Percentiles rank a stretch among this genome's conserved stretches.
These are phyloP conservation scores for Ochlodes sylvanus DNA, from an alignment of 2,888 invertebrate species.

Conservation along the genomic window DNA sequence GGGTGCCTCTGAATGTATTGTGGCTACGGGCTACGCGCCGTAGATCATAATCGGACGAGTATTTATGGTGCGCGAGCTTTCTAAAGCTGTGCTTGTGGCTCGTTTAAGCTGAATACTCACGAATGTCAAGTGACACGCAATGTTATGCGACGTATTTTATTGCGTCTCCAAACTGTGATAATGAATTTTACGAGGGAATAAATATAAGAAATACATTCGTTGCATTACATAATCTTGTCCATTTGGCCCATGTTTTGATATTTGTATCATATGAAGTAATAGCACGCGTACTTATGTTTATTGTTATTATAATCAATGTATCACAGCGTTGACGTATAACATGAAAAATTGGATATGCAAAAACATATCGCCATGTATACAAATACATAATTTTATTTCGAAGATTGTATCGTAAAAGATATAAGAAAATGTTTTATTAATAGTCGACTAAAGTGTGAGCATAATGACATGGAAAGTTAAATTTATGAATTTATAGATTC, in stretches of 20 bases:
- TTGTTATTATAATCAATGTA: too few relatives aligned
- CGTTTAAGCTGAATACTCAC: conserved; percentile 62
- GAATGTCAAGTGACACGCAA: conserved; percentile 71
- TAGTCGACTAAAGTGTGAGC: conserved; percentile 58
- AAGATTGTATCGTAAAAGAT: conserved; percentile 52
- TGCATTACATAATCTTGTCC: conserved; percentile 2
- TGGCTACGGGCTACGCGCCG: conserved; percentile 82
- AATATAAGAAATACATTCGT: not conserved
- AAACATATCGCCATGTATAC: too few relatives aligned
- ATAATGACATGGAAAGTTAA: conserved; percentile 69
- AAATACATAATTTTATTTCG: too few relatives aligned
- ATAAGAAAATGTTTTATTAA: conserved; percentile 41
- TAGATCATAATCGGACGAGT: conserved; percentile 83
- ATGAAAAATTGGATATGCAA: too few relatives aligned
- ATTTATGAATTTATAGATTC: conserved; percentile 69
- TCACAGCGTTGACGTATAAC: too few relatives aligned
- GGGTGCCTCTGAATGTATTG: conserved; percentile 55
- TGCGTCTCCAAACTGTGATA: conserved; percentile 41
- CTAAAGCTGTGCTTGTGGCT: conserved; percentile 60
- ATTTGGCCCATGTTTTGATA: not conserved
- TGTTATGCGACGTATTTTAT: conserved; percentile 53
- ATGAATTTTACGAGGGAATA: conserved; percentile 3
- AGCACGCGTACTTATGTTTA: too few relatives aligned
- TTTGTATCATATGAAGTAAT: not conserved
- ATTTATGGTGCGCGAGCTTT: conserved; percentile 80